A percentile compares a stretch with the other conserved stretches of the same genome.
These are phyloP conservation scores for Edolisoma coerulescens DNA, from an alignment of 2,113 vertebrate species.

Conservation along the genomic window DNA sequence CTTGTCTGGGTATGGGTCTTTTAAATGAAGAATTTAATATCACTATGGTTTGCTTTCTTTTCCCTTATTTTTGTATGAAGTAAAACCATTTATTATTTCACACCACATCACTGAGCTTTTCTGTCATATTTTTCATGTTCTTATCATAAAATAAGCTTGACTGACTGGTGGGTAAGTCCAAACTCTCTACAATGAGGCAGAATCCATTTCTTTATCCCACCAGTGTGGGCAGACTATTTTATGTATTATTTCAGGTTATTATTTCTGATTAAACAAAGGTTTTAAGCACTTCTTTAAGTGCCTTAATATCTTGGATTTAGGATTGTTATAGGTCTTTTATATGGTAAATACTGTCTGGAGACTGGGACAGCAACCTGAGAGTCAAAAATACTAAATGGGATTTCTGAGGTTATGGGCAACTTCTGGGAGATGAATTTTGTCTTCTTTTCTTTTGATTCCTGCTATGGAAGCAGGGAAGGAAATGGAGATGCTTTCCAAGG, in stretches of 20 bases:
- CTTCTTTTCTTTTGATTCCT: neutral
- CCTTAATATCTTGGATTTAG: neutral
- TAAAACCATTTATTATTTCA: conserved; percentile 11
- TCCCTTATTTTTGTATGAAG: neutral
- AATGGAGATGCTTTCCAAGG: neutral
- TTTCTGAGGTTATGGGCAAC: neutral
- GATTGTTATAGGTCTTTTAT: neutral
- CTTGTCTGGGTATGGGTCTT: neutral
- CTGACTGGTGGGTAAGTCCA: neutral
- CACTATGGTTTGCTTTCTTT: neutral
- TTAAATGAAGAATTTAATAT: conserved; percentile 1
- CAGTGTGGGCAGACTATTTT: neutral
- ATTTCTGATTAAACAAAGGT: neutral
- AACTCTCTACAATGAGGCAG: neutral
- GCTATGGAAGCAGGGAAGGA: neutral
- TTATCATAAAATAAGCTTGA: neutral
- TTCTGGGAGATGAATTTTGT: neutral
- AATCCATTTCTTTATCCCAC: neutral
- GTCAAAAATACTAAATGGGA: neutral
- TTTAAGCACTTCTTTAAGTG: neutral
- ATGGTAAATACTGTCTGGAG: neutral
- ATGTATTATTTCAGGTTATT: neutral
- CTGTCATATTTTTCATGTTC: neutral
- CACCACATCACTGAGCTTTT: neutral
- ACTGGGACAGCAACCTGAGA: accelerated